These are phyloP conservation scores for Scaptomyza pallida DNA, from an alignment of 1,140 invertebrate genomes.

Conservation along the genomic window DNA sequence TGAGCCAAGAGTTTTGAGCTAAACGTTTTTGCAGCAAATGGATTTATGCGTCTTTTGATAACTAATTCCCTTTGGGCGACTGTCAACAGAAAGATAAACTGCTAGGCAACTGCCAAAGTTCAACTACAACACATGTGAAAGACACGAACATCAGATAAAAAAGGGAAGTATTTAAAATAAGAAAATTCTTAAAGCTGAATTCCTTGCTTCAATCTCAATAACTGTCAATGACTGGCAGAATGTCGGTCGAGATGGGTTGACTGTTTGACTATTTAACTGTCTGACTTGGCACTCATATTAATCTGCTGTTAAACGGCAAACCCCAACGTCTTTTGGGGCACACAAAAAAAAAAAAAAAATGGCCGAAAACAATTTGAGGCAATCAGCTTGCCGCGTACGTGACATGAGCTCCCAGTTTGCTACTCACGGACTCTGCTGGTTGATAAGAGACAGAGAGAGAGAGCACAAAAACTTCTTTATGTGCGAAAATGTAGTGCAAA, in stretches of 20 bases:
- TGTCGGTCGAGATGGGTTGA: slow-evolving; percentile 10
- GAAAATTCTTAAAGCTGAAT: slow-evolving; percentile 16
- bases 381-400: slow-evolving; percentile 73
- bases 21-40: slow-evolving; percentile 57
- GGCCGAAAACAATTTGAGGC: slow-evolving; percentile 76
- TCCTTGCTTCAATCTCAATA: slow-evolving; percentile 1
- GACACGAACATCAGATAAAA: neutral
- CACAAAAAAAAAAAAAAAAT: too few species aligned
- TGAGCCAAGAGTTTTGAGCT: slow-evolving; percentile 13
- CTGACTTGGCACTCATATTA: slow-evolving; percentile 57
- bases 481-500: slow-evolving; percentile 54
- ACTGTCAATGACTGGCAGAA: slow-evolving; percentile 22
- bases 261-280: too few species aligned
- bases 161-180: slow-evolving; percentile 3
- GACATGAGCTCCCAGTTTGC: slow-evolving; percentile 52
- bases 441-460: too few species aligned
- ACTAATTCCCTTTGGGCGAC: slow-evolving; percentile 78
- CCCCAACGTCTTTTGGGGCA: slow-evolving; percentile 11
- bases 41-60: slow-evolving; percentile 81
- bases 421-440: slow-evolving; percentile 1
- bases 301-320: slow-evolving; percentile 58
- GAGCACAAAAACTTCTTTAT: slow-evolving; percentile 29
- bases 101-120: slow-evolving; percentile 53
- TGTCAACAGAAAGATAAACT: slow-evolving; percentile 77
- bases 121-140: slow-evolving; percentile 19